phyloP scores from a whole-genome alignment of 37 sponge, comb jelly and placozoan genomes.

The Spongilla lacustris region DNA sequence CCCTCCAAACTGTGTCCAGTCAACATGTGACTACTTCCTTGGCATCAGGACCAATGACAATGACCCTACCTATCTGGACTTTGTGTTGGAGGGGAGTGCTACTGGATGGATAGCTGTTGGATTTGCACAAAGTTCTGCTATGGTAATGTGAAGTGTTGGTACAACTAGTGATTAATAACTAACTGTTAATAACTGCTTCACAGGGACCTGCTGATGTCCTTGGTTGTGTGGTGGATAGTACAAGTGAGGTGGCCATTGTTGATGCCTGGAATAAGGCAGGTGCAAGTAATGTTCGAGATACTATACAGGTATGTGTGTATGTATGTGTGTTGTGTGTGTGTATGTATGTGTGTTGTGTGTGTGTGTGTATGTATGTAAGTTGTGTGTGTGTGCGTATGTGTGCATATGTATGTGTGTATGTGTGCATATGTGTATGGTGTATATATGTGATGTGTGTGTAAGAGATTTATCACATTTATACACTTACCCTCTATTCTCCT shows the following conservation, averaged over 20 bases:
- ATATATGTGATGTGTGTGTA: neutral
- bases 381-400: neutral
- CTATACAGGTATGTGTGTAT: neutral
- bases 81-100: constrained; percentile 6
- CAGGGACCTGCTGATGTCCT: neutral
- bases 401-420: too few species aligned
- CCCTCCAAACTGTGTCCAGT: neutral
- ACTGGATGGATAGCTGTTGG: constrained; percentile 20
- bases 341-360: too few species aligned
- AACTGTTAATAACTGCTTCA: neutral
- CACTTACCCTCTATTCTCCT: neutral
- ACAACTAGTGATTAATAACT: neutral
- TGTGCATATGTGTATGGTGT: too few species aligned
- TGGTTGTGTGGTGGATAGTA: neutral
- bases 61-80: constrained; percentile 15
- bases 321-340: too few species aligned
- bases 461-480: neutral
- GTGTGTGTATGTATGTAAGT: neutral
- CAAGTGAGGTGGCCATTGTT: neutral
- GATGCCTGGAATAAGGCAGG: neutral
- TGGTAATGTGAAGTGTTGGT: neutral
- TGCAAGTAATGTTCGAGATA: neutral
- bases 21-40: constrained; percentile 3
- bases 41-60: constrained; percentile 6
- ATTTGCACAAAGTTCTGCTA: neutral